Percentiles rank a stretch among this genome's conserved stretches.
Evolutionary conservation across 2,888 invertebrate species (phyloP).

Genomic region (Stenurella melanura): DNA sequence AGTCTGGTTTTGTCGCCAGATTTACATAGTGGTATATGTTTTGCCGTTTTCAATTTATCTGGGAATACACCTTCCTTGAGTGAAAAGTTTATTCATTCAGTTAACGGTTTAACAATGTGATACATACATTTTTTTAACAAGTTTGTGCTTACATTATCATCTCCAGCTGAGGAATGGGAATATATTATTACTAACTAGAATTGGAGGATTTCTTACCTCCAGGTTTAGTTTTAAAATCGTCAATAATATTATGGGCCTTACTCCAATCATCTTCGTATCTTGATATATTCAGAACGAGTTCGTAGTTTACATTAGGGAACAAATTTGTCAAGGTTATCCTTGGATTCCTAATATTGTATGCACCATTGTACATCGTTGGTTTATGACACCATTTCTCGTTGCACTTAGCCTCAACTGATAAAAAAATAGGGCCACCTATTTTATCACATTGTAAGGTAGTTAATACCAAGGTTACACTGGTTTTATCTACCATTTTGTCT

Average conservation of each 20-base stretch:
- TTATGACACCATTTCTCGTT: constrained; percentile 34
- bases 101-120: too few relatives aligned
- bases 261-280: constrained; percentile 12
- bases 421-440: constrained; percentile 30
- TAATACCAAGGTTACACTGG: neutral
- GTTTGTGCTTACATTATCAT: too few relatives aligned
- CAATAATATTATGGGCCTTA: neutral
- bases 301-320: constrained; percentile 53
- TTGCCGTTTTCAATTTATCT: too few relatives aligned
- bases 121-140: too few relatives aligned
- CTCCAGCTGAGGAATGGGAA: too few relatives aligned
- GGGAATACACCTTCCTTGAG: too few relatives aligned
- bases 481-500: neutral
- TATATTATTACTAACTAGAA: too few relatives aligned
- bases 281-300: constrained; percentile 33
- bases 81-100: too few relatives aligned
- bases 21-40: too few relatives aligned
- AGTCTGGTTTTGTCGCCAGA: too few relatives aligned
- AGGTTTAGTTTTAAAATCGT: constrained; percentile 29
- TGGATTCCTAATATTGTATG: neutral
- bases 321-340: constrained; percentile 26
- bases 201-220: constrained; percentile 27
- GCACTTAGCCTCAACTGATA: constrained; percentile 17
- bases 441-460: constrained; percentile 22
- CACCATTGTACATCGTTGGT: neutral